phyloP scores from a whole-genome alignment of 2,888 invertebrate species.

The Drosophila paranaensis region DNA sequence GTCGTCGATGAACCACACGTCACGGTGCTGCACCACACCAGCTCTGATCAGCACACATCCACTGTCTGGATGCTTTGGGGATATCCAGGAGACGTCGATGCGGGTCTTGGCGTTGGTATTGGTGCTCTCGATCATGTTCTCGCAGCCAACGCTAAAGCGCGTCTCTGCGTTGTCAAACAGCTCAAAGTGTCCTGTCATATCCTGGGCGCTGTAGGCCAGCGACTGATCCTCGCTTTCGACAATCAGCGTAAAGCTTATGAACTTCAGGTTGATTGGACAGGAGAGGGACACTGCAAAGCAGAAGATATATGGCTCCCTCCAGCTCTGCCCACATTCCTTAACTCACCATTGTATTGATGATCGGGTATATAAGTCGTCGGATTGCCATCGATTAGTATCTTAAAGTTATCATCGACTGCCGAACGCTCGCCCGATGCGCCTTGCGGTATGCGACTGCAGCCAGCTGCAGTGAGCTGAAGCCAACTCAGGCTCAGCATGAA shows the following conservation, averaged over 20 bases:
- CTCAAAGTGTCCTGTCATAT: slow-evolving; percentile 88
- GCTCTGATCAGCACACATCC: slow-evolving; percentile 94
- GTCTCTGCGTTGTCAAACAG: slow-evolving; percentile 90
- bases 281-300: slow-evolving; percentile 87
- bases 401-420: slow-evolving; percentile 89
- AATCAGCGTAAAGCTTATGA: slow-evolving; percentile 92
- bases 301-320: not conserved
- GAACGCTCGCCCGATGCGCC: slow-evolving; percentile 84
- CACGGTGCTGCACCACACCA: slow-evolving; percentile 90
- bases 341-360: slow-evolving; percentile 89
- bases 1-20: slow-evolving; percentile 93
- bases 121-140: slow-evolving; percentile 93
- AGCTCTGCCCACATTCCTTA: not conserved
- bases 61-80: slow-evolving; percentile 89
- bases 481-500: slow-evolving; percentile 16
- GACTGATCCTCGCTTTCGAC: slow-evolving; percentile 88
- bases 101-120: slow-evolving; percentile 91
- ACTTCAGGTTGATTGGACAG: slow-evolving; percentile 88
- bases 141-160: slow-evolving; percentile 91
- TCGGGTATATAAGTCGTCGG: slow-evolving; percentile 89
- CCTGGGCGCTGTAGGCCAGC: slow-evolving; percentile 76
- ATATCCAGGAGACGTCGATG: slow-evolving; percentile 92
- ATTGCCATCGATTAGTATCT: slow-evolving; percentile 89
- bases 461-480: slow-evolving; percentile 25
- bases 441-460: slow-evolving; percentile 85